Conservation (phyloP, 2,113 vertebrate species). For the Pelmatolapia mariae region DNA sequence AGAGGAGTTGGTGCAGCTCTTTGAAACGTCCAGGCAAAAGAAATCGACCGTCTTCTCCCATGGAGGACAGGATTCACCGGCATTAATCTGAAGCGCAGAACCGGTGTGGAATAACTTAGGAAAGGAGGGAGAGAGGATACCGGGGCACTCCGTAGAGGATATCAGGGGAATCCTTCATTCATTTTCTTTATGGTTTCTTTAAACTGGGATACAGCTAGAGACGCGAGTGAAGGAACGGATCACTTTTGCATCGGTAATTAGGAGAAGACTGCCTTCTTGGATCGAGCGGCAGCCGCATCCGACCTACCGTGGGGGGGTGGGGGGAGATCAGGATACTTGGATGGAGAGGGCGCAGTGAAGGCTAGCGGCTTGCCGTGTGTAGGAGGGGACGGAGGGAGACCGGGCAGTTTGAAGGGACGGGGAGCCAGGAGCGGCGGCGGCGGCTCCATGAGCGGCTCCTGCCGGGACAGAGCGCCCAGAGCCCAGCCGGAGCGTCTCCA, state of each 20-base stretch:
- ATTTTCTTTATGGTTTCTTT: constrained; percentile 25
- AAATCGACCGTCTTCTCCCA: constrained; percentile 25
- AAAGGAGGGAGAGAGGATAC: not conserved
- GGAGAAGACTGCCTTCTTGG: constrained; percentile 35
- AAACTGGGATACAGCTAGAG: constrained; percentile 11
- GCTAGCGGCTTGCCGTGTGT: constrained; percentile 41
- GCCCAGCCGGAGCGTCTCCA: constrained; percentile 63
- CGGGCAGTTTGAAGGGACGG: constrained; percentile 59
- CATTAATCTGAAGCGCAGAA: constrained; percentile 4
- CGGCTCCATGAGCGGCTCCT: constrained; percentile 74
- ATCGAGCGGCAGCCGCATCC: constrained; percentile 41
- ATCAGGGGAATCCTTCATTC: not conserved
- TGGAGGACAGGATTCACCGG: constrained; percentile 40
- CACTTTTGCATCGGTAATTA: constrained; percentile 54
- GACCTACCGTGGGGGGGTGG: not conserved
- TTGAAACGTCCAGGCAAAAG: constrained; percentile 36
- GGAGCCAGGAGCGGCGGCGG: constrained; percentile 65
- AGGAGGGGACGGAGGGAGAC: constrained; percentile 49
- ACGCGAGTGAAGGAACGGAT: constrained; percentile 31
- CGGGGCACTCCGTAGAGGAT: not conserved
- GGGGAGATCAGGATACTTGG: constrained; percentile 8
- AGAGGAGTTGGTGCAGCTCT: constrained; percentile 40
- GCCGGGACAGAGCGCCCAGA: constrained; percentile 65
- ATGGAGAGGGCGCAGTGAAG: constrained; percentile 62
- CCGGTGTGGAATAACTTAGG: constrained; percentile 43